Percentiles rank a stretch among this genome's conserved stretches.
These are phyloP conservation scores for Pyrrhia umbra DNA, from an alignment of 2,888 invertebrate genomes.

Conservation along the genomic window DNA sequence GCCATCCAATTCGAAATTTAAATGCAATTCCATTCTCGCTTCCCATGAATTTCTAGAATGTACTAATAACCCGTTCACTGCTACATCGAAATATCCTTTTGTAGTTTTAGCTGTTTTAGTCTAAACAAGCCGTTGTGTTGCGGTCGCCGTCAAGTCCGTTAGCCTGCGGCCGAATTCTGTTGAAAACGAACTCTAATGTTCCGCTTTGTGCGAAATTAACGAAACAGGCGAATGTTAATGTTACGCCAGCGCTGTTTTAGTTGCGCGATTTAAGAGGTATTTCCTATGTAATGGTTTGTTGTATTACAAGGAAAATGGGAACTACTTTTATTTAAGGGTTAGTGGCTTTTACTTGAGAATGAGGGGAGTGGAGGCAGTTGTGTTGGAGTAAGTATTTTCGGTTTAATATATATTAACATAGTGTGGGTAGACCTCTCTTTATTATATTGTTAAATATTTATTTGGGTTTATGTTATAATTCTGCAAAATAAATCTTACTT, in stretches of 20 bases:
- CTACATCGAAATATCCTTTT: conserved; percentile 73
- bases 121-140: conserved; percentile 74
- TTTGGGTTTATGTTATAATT: too few species aligned
- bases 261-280: conserved; percentile 60
- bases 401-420: conserved; percentile 23
- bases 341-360: conserved; percentile 18
- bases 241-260: conserved; percentile 53
- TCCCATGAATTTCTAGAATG: conserved; percentile 34
- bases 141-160: conserved; percentile 78
- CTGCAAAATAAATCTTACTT: too few species aligned
- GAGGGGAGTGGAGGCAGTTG: conserved; percentile 5
- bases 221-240: conserved; percentile 74
- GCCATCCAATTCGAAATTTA: conserved; percentile 2
- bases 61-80: conserved; percentile 53
- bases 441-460: not conserved
- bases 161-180: conserved; percentile 77
- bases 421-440: too few species aligned
- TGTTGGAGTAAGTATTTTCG: conserved; percentile 1
- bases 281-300: conserved; percentile 52
- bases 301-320: conserved; percentile 26
- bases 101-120: conserved; percentile 68
- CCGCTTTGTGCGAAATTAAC: conserved; percentile 76
- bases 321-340: conserved; percentile 56
- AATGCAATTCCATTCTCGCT: conserved; percentile 17
- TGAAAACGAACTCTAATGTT: conserved; percentile 75